Conservation (phyloP, 2,113 vertebrate genomes). For the Sorex fumeus region DNA sequence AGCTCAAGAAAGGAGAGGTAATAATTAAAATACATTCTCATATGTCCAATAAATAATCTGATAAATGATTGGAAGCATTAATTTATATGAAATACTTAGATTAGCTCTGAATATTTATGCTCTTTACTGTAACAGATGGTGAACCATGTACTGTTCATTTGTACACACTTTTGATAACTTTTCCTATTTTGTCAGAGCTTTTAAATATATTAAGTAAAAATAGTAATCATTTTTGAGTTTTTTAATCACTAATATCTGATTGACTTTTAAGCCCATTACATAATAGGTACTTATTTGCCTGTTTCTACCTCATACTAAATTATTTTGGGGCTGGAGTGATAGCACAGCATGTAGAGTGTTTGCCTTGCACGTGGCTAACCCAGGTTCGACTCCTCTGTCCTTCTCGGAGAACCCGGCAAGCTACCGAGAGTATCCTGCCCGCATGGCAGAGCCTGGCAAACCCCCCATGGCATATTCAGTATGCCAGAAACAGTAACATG, state of each 20-base stretch:
- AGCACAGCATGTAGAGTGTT: no score
- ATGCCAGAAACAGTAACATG: no score
- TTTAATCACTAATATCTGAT: background rate
- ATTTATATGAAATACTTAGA: constrained; percentile 49
- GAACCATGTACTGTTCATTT: constrained; percentile 15
- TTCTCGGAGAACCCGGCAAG: no score
- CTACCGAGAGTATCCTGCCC: no score
- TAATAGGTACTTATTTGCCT: background rate
- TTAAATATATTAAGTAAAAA: constrained; percentile 52
- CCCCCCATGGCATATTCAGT: no score
- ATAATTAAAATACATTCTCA: constrained; percentile 60
- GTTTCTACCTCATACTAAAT: constrained; percentile 27
- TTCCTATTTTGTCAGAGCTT: constrained; percentile 26
- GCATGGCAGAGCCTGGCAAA: no score
- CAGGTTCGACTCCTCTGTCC: no score
- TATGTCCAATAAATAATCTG: constrained; percentile 46
- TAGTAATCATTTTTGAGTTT: constrained; percentile 29
- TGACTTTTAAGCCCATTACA: constrained; percentile 53
- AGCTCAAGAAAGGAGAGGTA: constrained; percentile 31
- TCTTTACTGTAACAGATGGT: constrained; percentile 56
- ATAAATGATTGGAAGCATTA: constrained; percentile 48
- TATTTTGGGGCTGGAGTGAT: no score
- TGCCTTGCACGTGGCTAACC: no score
- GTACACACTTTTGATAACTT: constrained; percentile 45
- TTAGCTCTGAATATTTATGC: constrained; percentile 29